Evolutionary conservation across 2,888 invertebrate genomes (phyloP), one percentile per base, ranked within the genome.

Genomic region (Trypoxylon attenuatum): DNA sequence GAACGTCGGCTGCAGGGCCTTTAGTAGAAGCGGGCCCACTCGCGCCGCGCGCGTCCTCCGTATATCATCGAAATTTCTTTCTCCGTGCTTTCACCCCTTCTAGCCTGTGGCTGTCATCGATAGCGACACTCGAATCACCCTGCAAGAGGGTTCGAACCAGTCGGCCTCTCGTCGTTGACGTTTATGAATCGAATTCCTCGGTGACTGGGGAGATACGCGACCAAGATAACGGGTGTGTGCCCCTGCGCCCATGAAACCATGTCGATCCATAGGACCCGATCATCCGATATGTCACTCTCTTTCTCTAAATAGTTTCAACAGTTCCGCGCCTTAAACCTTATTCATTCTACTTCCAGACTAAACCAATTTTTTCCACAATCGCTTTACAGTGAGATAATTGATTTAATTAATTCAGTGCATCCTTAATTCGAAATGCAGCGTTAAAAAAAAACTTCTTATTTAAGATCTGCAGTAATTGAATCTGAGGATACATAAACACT

Each of bases 111-210:
- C 68, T 52, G 67, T 69, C 69, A 58, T 46, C 54, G 67, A 58
- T 55, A 55, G 29, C 10, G 5, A 16, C 22, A 38, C 18, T 43
- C 33, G 73, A 73, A 68, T 71, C 72, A 59, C 52, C 46, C 42
- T 38, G 15, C 58, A 57, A 52, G 53, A 62, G 59, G 59, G 43
- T 60, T 50, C 69, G 50, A 64, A 61, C 72, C 68, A 75, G 50
- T 59, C 66, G 52, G 57, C 41, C 27, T 16, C 47, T 49, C 51
- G 58, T 61, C n/a, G n/a, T 64, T 73, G 79, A 81, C 78, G 75
- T 75, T 81, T 78, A 81, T 77, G 76, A 82, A 84, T 84, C 76
- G 77, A 82, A 83, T 84, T 79, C 78, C 72, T 25, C 10, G 3
- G 47, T 27, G 21, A 13, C 46, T 19, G 54, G 29, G 13, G 38